Evolutionary conservation across 2,113 vertebrate genomes (phyloP).

Genomic region (Leucopsar rothschildi): DNA sequence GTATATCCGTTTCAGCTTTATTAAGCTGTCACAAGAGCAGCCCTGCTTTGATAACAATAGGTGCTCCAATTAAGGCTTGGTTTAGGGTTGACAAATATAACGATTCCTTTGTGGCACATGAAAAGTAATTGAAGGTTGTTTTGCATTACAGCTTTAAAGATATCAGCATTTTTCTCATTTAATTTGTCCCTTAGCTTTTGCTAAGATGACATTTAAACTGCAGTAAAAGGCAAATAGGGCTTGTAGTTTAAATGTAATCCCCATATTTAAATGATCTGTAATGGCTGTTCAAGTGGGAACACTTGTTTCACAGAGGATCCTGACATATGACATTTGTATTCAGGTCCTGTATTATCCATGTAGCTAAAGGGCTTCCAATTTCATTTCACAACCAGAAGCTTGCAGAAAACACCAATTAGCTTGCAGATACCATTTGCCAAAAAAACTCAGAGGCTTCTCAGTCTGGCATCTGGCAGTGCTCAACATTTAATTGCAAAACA

Average conservation of each 20-base stretch:
- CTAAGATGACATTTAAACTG: slow-evolving; percentile 75
- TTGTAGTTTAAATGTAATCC: slow-evolving; percentile 76
- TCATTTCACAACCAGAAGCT: slow-evolving; percentile 78
- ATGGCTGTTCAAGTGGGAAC: slow-evolving; percentile 68
- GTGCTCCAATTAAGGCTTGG: slow-evolving; percentile 79
- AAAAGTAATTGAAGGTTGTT: slow-evolving; percentile 76
- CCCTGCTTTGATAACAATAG: slow-evolving; percentile 72
- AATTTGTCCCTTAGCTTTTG: slow-evolving; percentile 77
- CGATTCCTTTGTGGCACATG: slow-evolving; percentile 72
- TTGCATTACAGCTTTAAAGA: slow-evolving; percentile 75
- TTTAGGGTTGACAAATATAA: slow-evolving; percentile 81
- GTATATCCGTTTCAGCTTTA: slow-evolving; percentile 82
- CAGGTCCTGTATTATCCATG: slow-evolving; percentile 76
- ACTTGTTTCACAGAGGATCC: slow-evolving; percentile 68
- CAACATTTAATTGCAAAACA: slow-evolving; percentile 74
- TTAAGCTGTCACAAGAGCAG: slow-evolving; percentile 78
- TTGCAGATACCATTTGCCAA: slow-evolving; percentile 75
- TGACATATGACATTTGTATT: slow-evolving; percentile 76
- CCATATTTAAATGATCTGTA: slow-evolving; percentile 74
- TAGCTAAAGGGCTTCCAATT: slow-evolving; percentile 80
- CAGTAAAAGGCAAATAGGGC: slow-evolving; percentile 70
- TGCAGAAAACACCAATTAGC: slow-evolving; percentile 79
- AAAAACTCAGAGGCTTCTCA: slow-evolving; percentile 73
- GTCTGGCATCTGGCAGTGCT: slow-evolving; percentile 71
- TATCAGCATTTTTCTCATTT: slow-evolving; percentile 70